Percentiles rank a stretch among this genome's conserved stretches.
phyloP scores from a whole-genome alignment of 2,113 vertebrate genomes.

The Eulemur macaco region DNA sequence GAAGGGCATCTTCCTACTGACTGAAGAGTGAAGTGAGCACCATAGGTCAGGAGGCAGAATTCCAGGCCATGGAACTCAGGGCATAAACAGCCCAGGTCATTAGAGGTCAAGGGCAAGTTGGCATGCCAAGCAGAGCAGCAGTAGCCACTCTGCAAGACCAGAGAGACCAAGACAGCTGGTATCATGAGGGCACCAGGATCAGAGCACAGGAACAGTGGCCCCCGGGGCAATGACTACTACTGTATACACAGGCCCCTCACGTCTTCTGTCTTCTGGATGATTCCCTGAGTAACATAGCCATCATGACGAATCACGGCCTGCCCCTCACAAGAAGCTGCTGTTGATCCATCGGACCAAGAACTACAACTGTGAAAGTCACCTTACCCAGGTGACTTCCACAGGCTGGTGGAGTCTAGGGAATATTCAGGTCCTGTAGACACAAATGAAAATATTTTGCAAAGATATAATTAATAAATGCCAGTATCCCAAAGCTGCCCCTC shows the following conservation, averaged over 20 bases:
- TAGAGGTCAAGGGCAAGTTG: not conserved
- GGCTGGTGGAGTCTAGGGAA: not conserved
- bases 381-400: not conserved
- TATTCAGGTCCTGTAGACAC: not conserved
- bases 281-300: not conserved
- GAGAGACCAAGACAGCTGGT: not conserved
- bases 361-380: not conserved
- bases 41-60: not conserved
- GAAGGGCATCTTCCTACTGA: not conserved
- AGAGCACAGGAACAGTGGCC: not conserved
- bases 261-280: not conserved
- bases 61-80: not conserved
- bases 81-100: not conserved
- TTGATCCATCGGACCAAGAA: not conserved
- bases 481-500: not conserved
- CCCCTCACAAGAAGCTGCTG: not conserved
- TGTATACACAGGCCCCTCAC: fast-evolving
- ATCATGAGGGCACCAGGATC: not conserved
- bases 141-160: not conserved
- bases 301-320: not conserved
- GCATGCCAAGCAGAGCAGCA: not conserved
- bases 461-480: not conserved
- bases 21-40: not conserved
- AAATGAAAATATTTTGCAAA: not conserved
- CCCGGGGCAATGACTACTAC: not conserved